Conservation (phyloP, 1,140 invertebrate genomes). For the Portunus trituberculatus region DNA sequence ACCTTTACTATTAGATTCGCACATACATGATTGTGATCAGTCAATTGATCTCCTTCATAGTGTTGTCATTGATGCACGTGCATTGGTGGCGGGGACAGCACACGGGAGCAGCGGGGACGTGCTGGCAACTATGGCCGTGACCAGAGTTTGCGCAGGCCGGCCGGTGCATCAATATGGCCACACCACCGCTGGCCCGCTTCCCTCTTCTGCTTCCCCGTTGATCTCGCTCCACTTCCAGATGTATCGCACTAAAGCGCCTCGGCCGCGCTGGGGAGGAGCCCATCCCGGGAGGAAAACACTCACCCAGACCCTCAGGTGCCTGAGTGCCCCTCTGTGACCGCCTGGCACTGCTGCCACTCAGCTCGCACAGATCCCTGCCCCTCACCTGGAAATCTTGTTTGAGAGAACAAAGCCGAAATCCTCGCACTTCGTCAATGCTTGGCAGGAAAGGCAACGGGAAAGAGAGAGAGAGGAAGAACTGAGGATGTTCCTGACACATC, state of each 20-base stretch:
- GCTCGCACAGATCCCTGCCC: not conserved
- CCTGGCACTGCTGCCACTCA: not conserved
- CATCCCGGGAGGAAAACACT: not conserved
- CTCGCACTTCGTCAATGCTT: not conserved
- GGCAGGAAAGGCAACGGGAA: not conserved
- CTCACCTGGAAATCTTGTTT: not conserved
- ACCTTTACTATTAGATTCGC: not conserved
- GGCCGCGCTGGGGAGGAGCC: not conserved
- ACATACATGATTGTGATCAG: not conserved
- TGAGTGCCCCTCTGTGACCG: not conserved
- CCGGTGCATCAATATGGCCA: conserved; percentile 10
- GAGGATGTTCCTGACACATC: not conserved
- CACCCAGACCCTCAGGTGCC: not conserved
- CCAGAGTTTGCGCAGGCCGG: not conserved
- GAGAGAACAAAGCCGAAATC: not conserved
- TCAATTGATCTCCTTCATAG: not conserved
- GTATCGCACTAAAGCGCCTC: not conserved
- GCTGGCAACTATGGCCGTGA: conserved; percentile 4
- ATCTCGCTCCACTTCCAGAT: not conserved
- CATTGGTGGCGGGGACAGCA: not conserved
- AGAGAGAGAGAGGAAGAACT: not conserved
- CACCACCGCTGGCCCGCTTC: no score
- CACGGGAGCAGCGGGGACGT: not conserved
- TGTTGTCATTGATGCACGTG: not conserved
- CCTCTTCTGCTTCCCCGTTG: not conserved